Percentiles rank a stretch among this genome's conserved stretches.
Conservation (phyloP, 2,797 vertebrate species). For the Karalla daura region DNA sequence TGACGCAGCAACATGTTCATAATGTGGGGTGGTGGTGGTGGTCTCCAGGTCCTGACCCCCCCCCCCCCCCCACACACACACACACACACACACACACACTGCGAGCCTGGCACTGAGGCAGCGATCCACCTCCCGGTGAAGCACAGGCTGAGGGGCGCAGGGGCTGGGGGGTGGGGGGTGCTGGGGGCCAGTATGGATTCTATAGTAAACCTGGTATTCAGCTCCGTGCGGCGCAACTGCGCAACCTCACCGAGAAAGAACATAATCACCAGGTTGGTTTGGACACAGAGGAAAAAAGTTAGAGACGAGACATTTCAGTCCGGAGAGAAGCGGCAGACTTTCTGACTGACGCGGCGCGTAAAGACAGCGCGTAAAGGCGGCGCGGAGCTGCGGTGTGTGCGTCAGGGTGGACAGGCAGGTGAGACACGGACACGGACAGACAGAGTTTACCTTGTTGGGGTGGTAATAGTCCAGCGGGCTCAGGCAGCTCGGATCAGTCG, state of each 20-base stretch:
- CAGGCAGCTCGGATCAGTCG: constrained; percentile 91
- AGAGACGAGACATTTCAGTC: constrained; percentile 18
- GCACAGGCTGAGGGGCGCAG: too few relatives aligned
- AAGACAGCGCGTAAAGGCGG: constrained; percentile 32
- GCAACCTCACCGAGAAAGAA: constrained; percentile 47
- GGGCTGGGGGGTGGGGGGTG: constrained; percentile 56
- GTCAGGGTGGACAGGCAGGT: constrained; percentile 55
- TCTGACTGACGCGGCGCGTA: too few relatives aligned
- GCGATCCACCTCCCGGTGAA: too few relatives aligned
- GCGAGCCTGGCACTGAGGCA: too few relatives aligned
- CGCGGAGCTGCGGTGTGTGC: constrained; percentile 43
- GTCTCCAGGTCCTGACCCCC: too few relatives aligned
- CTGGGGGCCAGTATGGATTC: constrained; percentile 73
- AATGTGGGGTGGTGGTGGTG: too few relatives aligned
- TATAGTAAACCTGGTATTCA: constrained; percentile 71
- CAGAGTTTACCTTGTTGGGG: constrained; percentile 93
- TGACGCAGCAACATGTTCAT: too few relatives aligned
- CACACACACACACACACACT: too few relatives aligned
- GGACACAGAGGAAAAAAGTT: constrained; percentile 42
- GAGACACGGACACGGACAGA: constrained; percentile 23
- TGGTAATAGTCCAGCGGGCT: constrained; percentile 97
- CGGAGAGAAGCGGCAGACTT: constrained; percentile 19
- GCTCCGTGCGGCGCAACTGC: constrained; percentile 67
- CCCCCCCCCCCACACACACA: too few relatives aligned
- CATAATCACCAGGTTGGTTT: constrained; percentile 42